Base-by-base conservation (phyloP, 2,888 invertebrate species). In the Apoderus coryli region DNA sequence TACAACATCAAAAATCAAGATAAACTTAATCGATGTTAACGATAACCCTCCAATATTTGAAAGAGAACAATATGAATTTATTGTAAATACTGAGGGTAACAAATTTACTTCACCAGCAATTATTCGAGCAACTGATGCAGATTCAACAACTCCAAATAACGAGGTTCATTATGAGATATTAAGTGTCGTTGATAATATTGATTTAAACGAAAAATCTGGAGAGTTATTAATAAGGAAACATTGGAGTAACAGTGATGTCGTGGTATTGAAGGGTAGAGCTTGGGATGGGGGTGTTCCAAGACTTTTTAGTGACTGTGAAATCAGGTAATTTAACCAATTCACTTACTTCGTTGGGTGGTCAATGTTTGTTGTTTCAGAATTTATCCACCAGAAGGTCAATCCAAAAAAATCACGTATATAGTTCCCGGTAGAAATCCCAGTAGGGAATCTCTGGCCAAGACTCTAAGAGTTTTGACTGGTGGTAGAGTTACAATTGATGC, bases 261-360 rank as follows among this genome's bases (percentile, higher is more conserved):
- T 72, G 41, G 64, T 70, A n/a, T 55, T 86, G 4, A 76, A 69
- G 31, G 72, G 79, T 9, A 65, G 82, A 49, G 88, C 85, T 2
- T 84, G 81, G 50, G 89, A 89, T 58, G 65, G 82, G 37, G 88
- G 89, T 1, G 69, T 81, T 2, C 89, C 89, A 2, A 76, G 77
- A 49, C 60, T 76, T 33, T 77, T 66, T 40, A 72, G 76, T 10
- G 73, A 73, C 16, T 74, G 80, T 9, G 69, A 70, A 33, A 73
- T 90, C 4, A 72, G 76, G 45, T 10, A 14, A 2, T 13, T 22
- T n/a, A n/a, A n/a, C n/a, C n/a, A n/a, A n/a, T n/a, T n/a, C n/a
- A n/a, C n/a, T n/a, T n/a, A n/a, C n/a, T n/a, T n/a, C n/a, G n/a
- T n/a, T n/a, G n/a, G n/a, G n/a, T n/a, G n/a, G n/a, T n/a, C n/a